These are phyloP conservation scores for Zelleria hepariella DNA, from an alignment of 2,888 invertebrate species.

Conservation along the genomic window DNA sequence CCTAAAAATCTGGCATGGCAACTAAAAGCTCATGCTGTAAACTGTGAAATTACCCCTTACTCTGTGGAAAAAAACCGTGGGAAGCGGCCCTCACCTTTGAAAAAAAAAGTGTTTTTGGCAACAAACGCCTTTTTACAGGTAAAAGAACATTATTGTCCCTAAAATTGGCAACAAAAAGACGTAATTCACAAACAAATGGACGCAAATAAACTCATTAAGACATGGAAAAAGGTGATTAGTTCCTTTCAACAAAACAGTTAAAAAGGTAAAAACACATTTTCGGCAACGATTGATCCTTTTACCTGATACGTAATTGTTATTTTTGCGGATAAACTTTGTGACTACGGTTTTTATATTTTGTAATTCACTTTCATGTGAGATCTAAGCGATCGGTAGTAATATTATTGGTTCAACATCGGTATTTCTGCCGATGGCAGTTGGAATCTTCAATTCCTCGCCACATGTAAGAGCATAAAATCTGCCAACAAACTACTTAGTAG, in stretches of 20 bases:
- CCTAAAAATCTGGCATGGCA: no score
- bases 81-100: neutral
- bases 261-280: neutral
- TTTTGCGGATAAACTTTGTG: neutral
- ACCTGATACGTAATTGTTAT: no score
- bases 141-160: neutral
- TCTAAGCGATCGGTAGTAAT: no score
- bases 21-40: neutral
- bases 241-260: neutral
- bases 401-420: no score
- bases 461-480: no score
- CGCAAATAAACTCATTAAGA: neutral
- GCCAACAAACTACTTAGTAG: no score
- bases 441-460: no score
- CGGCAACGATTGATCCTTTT: neutral
- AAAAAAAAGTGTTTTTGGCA: no score
- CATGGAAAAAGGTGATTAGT: neutral
- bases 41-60: neutral
- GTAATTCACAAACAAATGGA: neutral
- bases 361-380: no score
- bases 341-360: no score
- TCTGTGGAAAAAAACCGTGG: neutral
- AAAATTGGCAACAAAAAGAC: neutral
- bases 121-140: neutral
- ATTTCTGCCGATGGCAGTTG: no score